A percentile compares a stretch with the other conserved stretches of the same genome.
These are phyloP conservation scores for Oophaga pumilio DNA, from an alignment of 2,113 vertebrate species.

Conservation along the genomic window DNA sequence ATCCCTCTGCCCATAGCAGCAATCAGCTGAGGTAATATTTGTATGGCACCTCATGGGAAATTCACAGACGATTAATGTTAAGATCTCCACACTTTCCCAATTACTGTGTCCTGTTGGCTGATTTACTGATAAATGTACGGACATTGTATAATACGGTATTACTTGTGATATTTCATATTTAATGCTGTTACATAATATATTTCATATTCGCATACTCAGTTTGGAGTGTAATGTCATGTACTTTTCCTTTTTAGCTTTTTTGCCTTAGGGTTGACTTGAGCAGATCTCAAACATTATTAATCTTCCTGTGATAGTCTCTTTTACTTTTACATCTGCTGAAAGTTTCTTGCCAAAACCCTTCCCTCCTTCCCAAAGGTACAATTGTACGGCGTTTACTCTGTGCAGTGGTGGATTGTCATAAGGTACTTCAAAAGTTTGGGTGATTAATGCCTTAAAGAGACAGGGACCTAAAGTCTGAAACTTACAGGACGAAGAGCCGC, in stretches of 20 bases:
- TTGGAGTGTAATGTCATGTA: neutral
- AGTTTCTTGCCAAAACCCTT: neutral
- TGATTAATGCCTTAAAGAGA: neutral
- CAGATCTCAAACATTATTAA: neutral
- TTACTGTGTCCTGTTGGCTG: neutral
- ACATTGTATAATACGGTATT: too few species aligned
- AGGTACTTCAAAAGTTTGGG: neutral
- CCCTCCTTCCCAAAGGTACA: neutral
- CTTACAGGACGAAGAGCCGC: neutral
- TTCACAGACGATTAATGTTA: neutral
- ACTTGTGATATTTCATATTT: too few species aligned
- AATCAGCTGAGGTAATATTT: conserved; percentile 1
- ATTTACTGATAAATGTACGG: neutral
- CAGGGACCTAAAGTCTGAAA: neutral
- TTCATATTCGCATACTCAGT: neutral
- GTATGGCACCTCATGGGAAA: neutral
- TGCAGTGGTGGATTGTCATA: neutral
- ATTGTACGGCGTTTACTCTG: neutral
- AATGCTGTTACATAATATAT: too few species aligned
- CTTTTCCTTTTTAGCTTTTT: neutral
- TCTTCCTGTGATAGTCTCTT: neutral
- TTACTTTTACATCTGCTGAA: neutral
- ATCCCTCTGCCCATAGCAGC: neutral
- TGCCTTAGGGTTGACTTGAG: neutral
- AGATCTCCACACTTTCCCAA: neutral